Conservation (phyloP, 2,888 invertebrate genomes). For the Sicus ferrugineus region DNA sequence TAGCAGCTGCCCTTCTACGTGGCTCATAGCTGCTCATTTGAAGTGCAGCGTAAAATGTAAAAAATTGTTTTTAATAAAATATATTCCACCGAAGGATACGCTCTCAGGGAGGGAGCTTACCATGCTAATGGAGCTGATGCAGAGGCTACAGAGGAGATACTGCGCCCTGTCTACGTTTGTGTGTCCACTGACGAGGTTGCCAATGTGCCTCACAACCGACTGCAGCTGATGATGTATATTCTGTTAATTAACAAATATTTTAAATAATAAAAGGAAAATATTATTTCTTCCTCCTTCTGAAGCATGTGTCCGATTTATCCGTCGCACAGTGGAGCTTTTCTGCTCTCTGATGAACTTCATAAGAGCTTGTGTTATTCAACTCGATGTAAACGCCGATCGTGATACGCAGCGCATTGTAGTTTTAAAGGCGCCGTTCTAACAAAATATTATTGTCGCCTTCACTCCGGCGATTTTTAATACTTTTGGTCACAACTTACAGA, state of each 20-base stretch:
- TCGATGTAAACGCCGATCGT: not conserved
- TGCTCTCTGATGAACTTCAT: too few species aligned
- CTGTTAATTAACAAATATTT: conserved; percentile 48
- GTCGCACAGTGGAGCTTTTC: not conserved
- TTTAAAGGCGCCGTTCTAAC: too few species aligned
- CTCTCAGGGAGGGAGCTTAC: conserved; percentile 4
- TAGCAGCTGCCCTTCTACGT: not conserved
- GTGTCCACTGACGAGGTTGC: not conserved
- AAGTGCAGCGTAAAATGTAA: conserved; percentile 1
- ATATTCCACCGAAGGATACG: not conserved
- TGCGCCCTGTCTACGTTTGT: not conserved
- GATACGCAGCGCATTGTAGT: too few species aligned
- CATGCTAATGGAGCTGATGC: conserved; percentile 24
- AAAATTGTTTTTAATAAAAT: conserved; percentile 27
- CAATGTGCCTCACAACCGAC: conserved; percentile 12
- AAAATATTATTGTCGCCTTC: too few species aligned
- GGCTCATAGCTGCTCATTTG: not conserved
- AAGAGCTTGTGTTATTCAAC: too few species aligned
- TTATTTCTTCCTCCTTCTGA: conserved; percentile 39
- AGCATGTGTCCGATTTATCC: conserved; percentile 18
- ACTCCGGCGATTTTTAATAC: too few species aligned
- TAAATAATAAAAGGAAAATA: conserved; percentile 48
- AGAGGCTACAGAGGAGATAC: not conserved
- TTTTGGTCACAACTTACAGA: too few species aligned
- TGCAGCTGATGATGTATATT: conserved; percentile 39